phyloP scores from a whole-genome alignment of 2,113 vertebrate species.

The Spea multiplicata region DNA sequence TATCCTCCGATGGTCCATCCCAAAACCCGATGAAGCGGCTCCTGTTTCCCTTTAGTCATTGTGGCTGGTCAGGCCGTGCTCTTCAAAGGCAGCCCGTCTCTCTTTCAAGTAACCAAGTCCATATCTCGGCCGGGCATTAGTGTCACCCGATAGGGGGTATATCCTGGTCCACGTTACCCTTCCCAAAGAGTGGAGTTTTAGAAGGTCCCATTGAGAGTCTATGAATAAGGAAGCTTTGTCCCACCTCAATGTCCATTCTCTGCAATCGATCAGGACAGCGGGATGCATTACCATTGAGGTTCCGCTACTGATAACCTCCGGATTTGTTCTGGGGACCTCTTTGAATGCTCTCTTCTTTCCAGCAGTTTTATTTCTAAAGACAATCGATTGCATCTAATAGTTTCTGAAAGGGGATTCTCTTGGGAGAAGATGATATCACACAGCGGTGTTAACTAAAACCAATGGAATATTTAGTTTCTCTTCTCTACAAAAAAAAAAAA shows the following conservation, averaged over 20 bases:
- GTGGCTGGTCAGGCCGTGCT: constrained; percentile 61
- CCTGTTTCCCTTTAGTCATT: constrained; percentile 62
- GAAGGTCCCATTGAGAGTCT: constrained; percentile 34
- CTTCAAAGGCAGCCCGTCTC: constrained; percentile 65
- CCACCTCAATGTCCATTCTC: constrained; percentile 51
- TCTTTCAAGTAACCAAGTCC: constrained; percentile 57
- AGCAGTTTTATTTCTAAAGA: constrained; percentile 35
- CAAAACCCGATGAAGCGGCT: constrained; percentile 59
- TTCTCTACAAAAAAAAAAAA: constrained; percentile 8
- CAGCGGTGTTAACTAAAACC: constrained; percentile 26
- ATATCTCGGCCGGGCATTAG: constrained; percentile 63
- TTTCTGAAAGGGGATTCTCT: constrained; percentile 38
- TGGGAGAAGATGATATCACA: constrained; percentile 39
- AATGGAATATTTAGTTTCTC: constrained; percentile 5
- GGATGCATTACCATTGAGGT: constrained; percentile 57
- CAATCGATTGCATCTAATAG: constrained; percentile 53
- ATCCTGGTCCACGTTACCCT: constrained; percentile 59
- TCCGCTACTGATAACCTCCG: constrained; percentile 56
- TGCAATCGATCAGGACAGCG: constrained; percentile 54
- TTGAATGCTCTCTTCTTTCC: constrained; percentile 40
- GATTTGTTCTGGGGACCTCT: constrained; percentile 46
- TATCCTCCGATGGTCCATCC: constrained; percentile 55
- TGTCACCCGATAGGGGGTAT: constrained; percentile 64
- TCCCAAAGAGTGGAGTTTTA: constrained; percentile 49
- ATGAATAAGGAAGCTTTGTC: constrained; percentile 65